Evolutionary conservation across 2,113 vertebrate genomes (phyloP).

Genomic region (Pyxicephalus adspersus): DNA sequence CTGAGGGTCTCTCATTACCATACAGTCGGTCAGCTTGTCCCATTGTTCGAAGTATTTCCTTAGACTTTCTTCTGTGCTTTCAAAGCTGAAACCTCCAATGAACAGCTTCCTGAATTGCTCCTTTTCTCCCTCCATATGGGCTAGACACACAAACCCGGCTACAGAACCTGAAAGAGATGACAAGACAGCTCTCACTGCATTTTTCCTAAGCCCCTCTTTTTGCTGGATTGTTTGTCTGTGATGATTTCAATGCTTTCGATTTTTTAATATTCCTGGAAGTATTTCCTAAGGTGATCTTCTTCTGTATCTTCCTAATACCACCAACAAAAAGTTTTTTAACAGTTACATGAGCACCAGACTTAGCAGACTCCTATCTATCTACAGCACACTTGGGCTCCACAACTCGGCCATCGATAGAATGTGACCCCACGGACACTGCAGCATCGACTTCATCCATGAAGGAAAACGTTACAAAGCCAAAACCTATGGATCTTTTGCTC

Average conservation of each 20-base stretch:
- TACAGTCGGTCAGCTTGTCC: conserved; percentile 83
- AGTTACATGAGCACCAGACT: conserved; percentile 82
- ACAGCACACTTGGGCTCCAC: conserved; percentile 84
- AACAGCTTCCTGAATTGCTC: conserved; percentile 84
- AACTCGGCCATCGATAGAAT: conserved; percentile 82
- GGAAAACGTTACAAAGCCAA: conserved; percentile 84
- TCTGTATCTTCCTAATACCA: conserved; percentile 84
- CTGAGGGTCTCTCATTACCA: conserved; percentile 84
- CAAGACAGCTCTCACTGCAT: too few relatives aligned
- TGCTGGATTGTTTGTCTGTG: conserved; percentile 81
- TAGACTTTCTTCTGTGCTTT: conserved; percentile 85
- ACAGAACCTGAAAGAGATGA: neutral
- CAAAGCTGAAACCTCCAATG: conserved; percentile 84
- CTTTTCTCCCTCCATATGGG: conserved; percentile 74
- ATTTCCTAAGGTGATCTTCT: conserved; percentile 82
- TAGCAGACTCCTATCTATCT: conserved; percentile 83
- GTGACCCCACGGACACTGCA: conserved; percentile 82
- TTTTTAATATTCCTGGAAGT: conserved; percentile 82
- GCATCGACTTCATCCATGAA: conserved; percentile 84
- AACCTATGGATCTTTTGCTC: conserved; percentile 83
- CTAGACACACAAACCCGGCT: neutral
- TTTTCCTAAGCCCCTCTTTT: conserved; percentile 86
- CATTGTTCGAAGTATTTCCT: conserved; percentile 84
- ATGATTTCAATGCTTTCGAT: conserved; percentile 84
- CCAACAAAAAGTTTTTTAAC: conserved; percentile 85